Conservation (phyloP, 2,888 invertebrate species). For the Zeuzera pyrina region DNA sequence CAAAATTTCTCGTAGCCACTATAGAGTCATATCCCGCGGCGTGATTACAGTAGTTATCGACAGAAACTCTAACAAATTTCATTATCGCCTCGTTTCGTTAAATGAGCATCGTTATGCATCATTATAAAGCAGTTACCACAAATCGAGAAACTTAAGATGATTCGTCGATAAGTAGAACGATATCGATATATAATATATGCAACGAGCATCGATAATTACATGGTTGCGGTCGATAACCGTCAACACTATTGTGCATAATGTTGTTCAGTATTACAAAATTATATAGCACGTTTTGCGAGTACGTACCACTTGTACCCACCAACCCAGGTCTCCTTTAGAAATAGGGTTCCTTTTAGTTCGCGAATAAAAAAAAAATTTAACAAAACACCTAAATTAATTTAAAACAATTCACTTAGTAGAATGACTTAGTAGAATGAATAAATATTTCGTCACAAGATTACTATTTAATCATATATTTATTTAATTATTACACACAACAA, state of each 20-base stretch:
- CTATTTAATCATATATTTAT: too few species aligned
- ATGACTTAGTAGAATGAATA: too few species aligned
- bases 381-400: too few species aligned
- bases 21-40: constrained; percentile 12
- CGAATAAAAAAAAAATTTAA: neutral
- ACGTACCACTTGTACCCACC: constrained; percentile 24
- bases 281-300: constrained; percentile 30
- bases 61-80: constrained; percentile 46
- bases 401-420: too few species aligned
- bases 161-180: too few species aligned
- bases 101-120: constrained; percentile 44
- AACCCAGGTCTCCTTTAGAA: constrained; percentile 25
- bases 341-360: constrained; percentile 13
- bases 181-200: constrained; percentile 44
- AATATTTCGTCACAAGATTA: too few species aligned
- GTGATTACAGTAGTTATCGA: constrained; percentile 33
- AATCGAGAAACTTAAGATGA: constrained; percentile 47
- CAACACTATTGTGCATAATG: constrained; percentile 63
- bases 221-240: constrained; percentile 50
- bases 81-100: constrained; percentile 26
- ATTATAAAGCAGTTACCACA: constrained; percentile 50
- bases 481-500: too few species aligned
- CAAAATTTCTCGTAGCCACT: too few species aligned
- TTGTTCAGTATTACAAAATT: constrained; percentile 59
- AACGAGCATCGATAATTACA: constrained; percentile 51